Conservation (phyloP, 2,888 invertebrate genomes). For the Capitulum mitella region DNA sequence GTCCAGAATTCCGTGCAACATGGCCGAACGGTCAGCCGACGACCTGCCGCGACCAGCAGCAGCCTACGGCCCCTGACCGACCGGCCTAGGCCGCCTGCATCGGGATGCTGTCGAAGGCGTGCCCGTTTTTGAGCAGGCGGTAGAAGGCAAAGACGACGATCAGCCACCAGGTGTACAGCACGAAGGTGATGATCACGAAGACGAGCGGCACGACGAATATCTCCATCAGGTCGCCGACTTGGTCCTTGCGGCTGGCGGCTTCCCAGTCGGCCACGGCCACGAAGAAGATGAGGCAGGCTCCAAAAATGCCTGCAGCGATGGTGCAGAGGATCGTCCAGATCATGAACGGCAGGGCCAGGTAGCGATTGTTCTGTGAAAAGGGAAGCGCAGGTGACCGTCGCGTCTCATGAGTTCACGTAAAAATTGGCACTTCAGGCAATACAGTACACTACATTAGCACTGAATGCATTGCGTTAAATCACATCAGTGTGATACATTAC, state of each 20-base stretch:
- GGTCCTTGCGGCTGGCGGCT: neutral
- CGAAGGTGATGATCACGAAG: neutral
- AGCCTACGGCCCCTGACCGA: too few species aligned
- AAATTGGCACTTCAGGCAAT: too few species aligned
- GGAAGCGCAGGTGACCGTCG: too few species aligned
- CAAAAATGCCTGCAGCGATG: neutral
- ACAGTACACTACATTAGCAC: too few species aligned
- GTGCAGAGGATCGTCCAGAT: neutral
- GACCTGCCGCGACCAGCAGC: too few species aligned
- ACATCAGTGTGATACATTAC: too few species aligned
- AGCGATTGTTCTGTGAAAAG: neutral
- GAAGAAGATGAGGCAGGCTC: neutral
- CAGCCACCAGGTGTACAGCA: neutral
- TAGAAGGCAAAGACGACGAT: neutral
- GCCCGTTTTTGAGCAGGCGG: neutral
- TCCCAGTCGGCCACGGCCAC: neutral
- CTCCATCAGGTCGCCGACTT: neutral
- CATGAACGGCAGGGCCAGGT: neutral
- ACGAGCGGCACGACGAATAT: neutral
- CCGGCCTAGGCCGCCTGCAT: slow-evolving; percentile 1
- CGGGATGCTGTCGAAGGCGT: neutral
- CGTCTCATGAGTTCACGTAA: too few species aligned
- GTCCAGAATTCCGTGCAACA: too few species aligned
- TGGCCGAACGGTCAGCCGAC: too few species aligned
- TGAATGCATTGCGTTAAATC: too few species aligned